Percentiles rank a stretch among this genome's conserved stretches.
These are phyloP conservation scores for Coleophora deauratella DNA, from an alignment of 2,888 invertebrate species.

Conservation along the genomic window DNA sequence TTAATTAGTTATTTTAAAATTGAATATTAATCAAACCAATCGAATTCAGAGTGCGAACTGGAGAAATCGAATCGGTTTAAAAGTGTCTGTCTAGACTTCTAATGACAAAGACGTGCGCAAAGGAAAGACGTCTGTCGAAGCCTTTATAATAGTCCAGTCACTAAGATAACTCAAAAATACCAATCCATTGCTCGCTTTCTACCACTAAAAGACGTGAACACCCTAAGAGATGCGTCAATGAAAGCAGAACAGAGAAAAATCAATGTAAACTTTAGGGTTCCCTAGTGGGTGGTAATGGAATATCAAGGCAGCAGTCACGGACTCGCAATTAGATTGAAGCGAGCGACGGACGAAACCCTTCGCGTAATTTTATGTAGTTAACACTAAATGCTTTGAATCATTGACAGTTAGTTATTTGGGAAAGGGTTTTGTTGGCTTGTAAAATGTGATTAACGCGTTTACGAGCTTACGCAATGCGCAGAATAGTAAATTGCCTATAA, in stretches of 20 bases:
- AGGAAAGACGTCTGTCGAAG: constrained; percentile 15
- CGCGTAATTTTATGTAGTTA: constrained; percentile 62
- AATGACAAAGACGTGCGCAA: constrained; percentile 32
- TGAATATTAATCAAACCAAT: background rate
- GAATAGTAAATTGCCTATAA: too few species aligned
- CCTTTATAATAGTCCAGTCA: constrained; percentile 1
- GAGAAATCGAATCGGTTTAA: constrained; percentile 33
- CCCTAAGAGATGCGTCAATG: constrained; percentile 19
- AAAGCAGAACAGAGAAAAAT: constrained; percentile 7
- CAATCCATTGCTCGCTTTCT: constrained; percentile 18
- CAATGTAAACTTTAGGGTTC: constrained; percentile 15
- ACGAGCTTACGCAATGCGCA: too few species aligned
- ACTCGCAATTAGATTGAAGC: constrained; percentile 53
- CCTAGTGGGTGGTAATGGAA: constrained; percentile 49
- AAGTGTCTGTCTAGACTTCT: constrained; percentile 42
- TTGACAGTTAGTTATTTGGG: constrained; percentile 20
- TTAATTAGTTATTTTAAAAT: background rate
- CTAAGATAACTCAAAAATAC: background rate
- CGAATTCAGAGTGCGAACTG: constrained; percentile 16
- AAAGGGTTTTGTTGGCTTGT: background rate
- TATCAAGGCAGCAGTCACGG: constrained; percentile 54
- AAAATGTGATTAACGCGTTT: background rate
- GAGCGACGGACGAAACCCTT: constrained; percentile 51
- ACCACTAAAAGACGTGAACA: background rate
- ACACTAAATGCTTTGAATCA: constrained; percentile 41